Evolutionary conservation across 2,888 invertebrate genomes (phyloP), one percentile per base, ranked within the genome.

Genomic region (Apotomis turbidana): DNA sequence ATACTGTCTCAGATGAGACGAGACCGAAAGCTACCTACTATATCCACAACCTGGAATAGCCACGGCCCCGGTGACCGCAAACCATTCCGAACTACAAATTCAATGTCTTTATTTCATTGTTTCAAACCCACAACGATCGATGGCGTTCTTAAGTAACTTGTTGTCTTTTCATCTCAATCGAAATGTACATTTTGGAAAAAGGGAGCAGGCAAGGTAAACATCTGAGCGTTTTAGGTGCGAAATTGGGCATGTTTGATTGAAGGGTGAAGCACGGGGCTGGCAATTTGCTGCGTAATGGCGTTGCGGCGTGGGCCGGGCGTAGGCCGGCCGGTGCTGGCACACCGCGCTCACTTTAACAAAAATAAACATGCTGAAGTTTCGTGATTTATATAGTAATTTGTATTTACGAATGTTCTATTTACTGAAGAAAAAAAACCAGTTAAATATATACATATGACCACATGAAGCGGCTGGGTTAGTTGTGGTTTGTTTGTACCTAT

Each of bases 211-310:
- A 71, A 71, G 67, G 61, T 67, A 71, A 70, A 59, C 64, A 60
- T 60, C 68, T 52, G 51, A 68, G 52, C 59, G 62, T 62, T 67
- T 67, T 71, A 44, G 71, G 55, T 27, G 38, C 44, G 67, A 71
- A 71, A 71, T 68, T 68, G 71, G 57, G 57, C 49, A 57, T 54
- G 68, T 72, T 71, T 72, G 68, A 72, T 72, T 63, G 72, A 72
- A 72, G 68, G 72, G 72, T 54, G 58, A 67, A 60, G 68, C 58
- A 63, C 59, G 72, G 66, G 71, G 68, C 62, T 59, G 41, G 68
- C 63, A 68, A 72, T 72, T 72, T 59, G 68, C 51, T 59, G 63
- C 38, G 68, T 72, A 72, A 72, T 68, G 58, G 68, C 58, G 68
- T 68, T 68, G 67, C 8, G 52, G 63, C n/a, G 58, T 15, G 60